Evolutionary conservation across 2,888 invertebrate genomes (phyloP).

Genomic region (Peribatodes rhomboidaria): DNA sequence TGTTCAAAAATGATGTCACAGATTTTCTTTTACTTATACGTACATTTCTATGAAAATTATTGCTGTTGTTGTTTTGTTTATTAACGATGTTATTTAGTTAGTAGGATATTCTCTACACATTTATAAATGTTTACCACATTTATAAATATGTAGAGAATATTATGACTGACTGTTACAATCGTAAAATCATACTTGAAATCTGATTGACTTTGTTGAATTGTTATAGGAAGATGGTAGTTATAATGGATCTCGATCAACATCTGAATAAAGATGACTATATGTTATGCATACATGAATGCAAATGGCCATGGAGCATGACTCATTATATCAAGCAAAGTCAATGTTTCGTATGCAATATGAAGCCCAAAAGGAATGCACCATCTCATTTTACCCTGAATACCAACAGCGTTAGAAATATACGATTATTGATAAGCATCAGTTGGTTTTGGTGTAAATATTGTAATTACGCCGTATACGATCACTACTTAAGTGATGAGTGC

Average conservation of each 20-base stretch:
- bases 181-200: conserved; percentile 8
- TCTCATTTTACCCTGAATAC: conserved; percentile 12
- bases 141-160: conserved; percentile 8
- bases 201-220: conserved; percentile 8
- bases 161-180: conserved; percentile 4
- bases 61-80: conserved; percentile 6
- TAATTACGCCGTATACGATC: conserved; percentile 8
- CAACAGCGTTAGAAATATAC: conserved; percentile 6
- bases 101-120: conserved; percentile 8
- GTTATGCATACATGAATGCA: conserved; percentile 8
- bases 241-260: conserved; percentile 8
- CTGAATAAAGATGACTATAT: conserved; percentile 7
- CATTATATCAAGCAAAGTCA: conserved; percentile 9
- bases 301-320: conserved; percentile 8
- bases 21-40: conserved; percentile 6
- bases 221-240: conserved; percentile 8
- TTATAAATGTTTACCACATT: conserved; percentile 8
- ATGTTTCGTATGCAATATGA: conserved; percentile 15
- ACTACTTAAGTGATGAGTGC: conserved; percentile 8
- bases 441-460: conserved; percentile 8
- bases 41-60: conserved; percentile 7
- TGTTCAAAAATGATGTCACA: conserved; percentile 8
- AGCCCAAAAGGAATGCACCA: conserved; percentile 12
- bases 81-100: conserved; percentile 7
- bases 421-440: conserved; percentile 8